phyloP scores from a whole-genome alignment of 2,113 vertebrate species.

The Mobula hypostoma region DNA sequence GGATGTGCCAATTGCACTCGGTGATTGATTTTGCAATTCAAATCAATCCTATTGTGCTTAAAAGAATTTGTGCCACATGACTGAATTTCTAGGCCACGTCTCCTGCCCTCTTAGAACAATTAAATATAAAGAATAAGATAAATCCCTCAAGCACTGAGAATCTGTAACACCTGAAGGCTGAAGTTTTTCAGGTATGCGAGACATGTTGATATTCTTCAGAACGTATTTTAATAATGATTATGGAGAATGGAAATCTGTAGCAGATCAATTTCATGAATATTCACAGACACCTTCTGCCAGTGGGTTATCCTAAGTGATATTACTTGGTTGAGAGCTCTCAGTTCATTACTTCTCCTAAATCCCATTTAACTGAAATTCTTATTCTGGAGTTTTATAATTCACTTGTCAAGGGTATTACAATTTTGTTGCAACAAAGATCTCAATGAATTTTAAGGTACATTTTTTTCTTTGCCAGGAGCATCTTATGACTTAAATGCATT shows the following conservation, averaged over 20 bases:
- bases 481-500: background rate
- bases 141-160: background rate
- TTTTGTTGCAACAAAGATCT: background rate
- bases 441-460: background rate
- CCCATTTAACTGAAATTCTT: constrained; percentile 11
- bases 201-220: background rate
- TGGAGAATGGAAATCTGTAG: background rate
- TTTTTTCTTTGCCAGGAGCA: background rate
- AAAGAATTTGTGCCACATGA: too few relatives aligned
- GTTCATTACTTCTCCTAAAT: constrained; percentile 13
- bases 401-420: constrained; percentile 22
- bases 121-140: constrained; percentile 12
- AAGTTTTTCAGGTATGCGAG: background rate
- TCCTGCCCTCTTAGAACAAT: background rate
- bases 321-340: background rate
- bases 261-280: constrained; percentile 34
- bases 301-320: background rate
- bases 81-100: background rate
- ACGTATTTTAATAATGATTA: constrained; percentile 14
- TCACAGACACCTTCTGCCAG: background rate
- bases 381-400: constrained; percentile 10
- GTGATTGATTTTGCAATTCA: too few relatives aligned
- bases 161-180: background rate
- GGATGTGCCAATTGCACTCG: too few relatives aligned
- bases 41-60: too few relatives aligned